These are phyloP conservation scores for Dasyurus viverrinus DNA, from an alignment of 2,113 vertebrate genomes.

Conservation along the genomic window DNA sequence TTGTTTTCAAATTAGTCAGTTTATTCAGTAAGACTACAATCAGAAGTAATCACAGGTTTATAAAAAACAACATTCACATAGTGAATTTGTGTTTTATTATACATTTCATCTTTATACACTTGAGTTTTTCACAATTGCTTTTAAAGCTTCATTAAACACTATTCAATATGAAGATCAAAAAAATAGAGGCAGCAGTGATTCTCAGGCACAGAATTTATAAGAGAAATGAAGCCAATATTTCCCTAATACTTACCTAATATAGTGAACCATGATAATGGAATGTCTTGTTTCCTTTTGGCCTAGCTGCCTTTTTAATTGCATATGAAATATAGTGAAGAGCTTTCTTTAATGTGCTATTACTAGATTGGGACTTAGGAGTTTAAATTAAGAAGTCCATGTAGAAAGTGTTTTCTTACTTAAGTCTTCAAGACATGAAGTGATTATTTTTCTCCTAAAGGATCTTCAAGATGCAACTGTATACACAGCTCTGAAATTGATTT, in stretches of 20 bases:
- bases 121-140: slow-evolving; percentile 54
- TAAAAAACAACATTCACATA: slow-evolving; percentile 31
- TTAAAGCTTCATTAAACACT: slow-evolving; percentile 73
- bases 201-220: slow-evolving; percentile 64
- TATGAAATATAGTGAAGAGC: slow-evolving; percentile 58
- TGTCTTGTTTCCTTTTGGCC: slow-evolving; percentile 34
- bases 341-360: slow-evolving; percentile 51
- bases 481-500: too few species aligned
- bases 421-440: slow-evolving; percentile 54
- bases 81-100: slow-evolving; percentile 66
- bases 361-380: slow-evolving; percentile 51
- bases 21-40: background rate
- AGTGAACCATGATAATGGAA: background rate
- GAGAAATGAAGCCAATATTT: slow-evolving; percentile 14
- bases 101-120: slow-evolving; percentile 67
- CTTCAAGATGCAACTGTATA: slow-evolving; percentile 27
- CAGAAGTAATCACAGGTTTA: slow-evolving; percentile 17
- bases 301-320: slow-evolving; percentile 48
- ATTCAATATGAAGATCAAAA: slow-evolving; percentile 62
- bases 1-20: background rate
- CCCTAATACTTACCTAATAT: background rate
- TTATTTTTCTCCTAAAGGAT: slow-evolving; percentile 55
- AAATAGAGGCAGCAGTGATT: slow-evolving; percentile 66
- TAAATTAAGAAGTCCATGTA: slow-evolving; percentile 37
- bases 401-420: slow-evolving; percentile 47